These are phyloP conservation scores for Numenius arquata DNA, from an alignment of 2,113 vertebrate species.

Conservation along the genomic window DNA sequence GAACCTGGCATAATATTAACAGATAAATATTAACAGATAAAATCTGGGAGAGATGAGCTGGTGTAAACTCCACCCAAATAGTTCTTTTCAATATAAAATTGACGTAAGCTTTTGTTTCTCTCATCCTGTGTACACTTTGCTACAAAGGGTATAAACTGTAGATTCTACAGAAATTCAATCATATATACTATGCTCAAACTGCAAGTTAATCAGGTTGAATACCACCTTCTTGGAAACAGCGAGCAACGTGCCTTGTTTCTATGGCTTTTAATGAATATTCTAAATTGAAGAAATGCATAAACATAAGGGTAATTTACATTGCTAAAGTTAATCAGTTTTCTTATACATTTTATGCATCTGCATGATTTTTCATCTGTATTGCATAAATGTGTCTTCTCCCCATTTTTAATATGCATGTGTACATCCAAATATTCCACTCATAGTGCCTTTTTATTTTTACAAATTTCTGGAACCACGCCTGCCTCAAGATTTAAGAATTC, in stretches of 20 bases:
- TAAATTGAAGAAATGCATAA: constrained; percentile 64
- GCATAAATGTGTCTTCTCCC: constrained; percentile 20
- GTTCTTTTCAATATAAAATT: not conserved
- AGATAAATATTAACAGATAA: not conserved
- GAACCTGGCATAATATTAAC: not conserved
- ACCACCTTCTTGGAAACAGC: constrained; percentile 43
- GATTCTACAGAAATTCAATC: not conserved
- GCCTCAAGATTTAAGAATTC: not conserved
- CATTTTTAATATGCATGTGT: constrained; percentile 10
- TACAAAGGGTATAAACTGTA: not conserved
- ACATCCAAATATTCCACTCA: not conserved
- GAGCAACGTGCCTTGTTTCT: constrained; percentile 33
- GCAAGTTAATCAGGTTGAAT: constrained; percentile 48
- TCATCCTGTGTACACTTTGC: not conserved
- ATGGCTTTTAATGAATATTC: constrained; percentile 63
- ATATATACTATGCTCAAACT: not conserved
- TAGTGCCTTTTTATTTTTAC: not conserved
- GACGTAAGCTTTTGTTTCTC: not conserved
- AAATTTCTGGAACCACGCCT: not conserved
- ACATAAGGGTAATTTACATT: constrained; percentile 70
- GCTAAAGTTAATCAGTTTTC: constrained; percentile 66
- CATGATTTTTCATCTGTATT: constrained; percentile 64
- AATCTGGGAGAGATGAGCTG: not conserved
- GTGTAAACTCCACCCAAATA: not conserved
- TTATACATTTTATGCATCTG: constrained; percentile 56